A percentile compares a stretch with the other conserved stretches of the same genome.
These are phyloP conservation scores for Bombus impatiens DNA, from an alignment of 1,140 invertebrate genomes.

Conservation along the genomic window DNA sequence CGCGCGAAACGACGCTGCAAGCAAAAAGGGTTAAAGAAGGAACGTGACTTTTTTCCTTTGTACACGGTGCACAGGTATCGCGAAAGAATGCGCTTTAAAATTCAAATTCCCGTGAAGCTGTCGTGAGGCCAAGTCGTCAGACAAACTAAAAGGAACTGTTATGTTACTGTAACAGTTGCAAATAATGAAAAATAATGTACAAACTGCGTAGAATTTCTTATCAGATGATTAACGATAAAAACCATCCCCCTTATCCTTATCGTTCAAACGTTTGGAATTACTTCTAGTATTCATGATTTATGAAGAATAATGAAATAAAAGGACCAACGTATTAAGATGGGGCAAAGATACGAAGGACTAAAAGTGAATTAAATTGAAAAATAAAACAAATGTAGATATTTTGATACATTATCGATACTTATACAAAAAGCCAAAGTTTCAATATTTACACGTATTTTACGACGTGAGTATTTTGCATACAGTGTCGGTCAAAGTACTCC, in stretches of 20 bases:
- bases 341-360: neutral
- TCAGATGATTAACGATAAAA: neutral
- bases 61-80: neutral
- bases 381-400: neutral
- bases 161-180: neutral
- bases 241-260: neutral
- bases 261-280: neutral
- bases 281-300: neutral
- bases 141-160: neutral
- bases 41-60: conserved; percentile 28
- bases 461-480: too few species aligned
- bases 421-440: too few species aligned
- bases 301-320: neutral
- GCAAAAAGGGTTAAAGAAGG: conserved; percentile 25
- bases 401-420: too few species aligned
- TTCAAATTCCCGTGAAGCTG: conserved; percentile 23
- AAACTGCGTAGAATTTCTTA: neutral
- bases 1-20: neutral
- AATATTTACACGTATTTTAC: too few species aligned
- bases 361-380: neutral
- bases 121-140: neutral
- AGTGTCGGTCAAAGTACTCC: too few species aligned
- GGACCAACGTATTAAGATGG: neutral
- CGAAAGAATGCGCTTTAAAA: conserved; percentile 19
- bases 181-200: neutral